A percentile compares a stretch with the other conserved stretches of the same genome.
These are phyloP conservation scores for Entelurus aequoreus DNA, from an alignment of 2,113 vertebrate genomes.

Conservation along the genomic window DNA sequence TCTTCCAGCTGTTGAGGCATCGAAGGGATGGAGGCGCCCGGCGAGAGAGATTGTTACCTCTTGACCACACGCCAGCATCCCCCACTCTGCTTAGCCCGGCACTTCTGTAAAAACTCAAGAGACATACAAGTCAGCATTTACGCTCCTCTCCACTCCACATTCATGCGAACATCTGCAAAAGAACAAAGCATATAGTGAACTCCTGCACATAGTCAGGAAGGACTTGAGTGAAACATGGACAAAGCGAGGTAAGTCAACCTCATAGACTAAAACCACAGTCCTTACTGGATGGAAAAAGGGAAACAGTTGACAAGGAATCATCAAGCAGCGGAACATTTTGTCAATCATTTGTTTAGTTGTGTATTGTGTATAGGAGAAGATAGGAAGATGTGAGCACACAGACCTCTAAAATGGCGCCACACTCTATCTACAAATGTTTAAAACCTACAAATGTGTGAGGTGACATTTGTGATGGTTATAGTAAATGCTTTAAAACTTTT, in stretches of 20 bases:
- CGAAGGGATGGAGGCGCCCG: slow-evolving; percentile 88
- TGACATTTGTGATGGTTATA: neutral
- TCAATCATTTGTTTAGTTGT: neutral
- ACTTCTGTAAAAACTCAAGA: slow-evolving; percentile 25
- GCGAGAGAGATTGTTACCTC: slow-evolving; percentile 70
- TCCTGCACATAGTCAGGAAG: slow-evolving; percentile 27
- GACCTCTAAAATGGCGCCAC: no score
- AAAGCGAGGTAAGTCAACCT: neutral
- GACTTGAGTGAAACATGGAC: slow-evolving; percentile 12
- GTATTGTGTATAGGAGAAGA: neutral
- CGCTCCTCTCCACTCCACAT: slow-evolving; percentile 19
- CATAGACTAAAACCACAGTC: neutral
- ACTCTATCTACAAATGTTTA: no score
- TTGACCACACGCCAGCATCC: slow-evolving; percentile 38
- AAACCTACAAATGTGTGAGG: no score
- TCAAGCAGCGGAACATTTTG: neutral
- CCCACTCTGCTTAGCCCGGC: slow-evolving; percentile 22
- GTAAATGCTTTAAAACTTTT: neutral
- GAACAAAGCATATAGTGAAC: slow-evolving; percentile 23
- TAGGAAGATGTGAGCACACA: no score
- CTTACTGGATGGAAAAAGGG: neutral
- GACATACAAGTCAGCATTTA: slow-evolving; percentile 33
- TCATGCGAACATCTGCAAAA: slow-evolving; percentile 36
- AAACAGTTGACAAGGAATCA: neutral
- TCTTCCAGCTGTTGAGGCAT: slow-evolving; percentile 91